Conservation (phyloP, 2,888 invertebrate genomes). For the Macaria notata region DNA sequence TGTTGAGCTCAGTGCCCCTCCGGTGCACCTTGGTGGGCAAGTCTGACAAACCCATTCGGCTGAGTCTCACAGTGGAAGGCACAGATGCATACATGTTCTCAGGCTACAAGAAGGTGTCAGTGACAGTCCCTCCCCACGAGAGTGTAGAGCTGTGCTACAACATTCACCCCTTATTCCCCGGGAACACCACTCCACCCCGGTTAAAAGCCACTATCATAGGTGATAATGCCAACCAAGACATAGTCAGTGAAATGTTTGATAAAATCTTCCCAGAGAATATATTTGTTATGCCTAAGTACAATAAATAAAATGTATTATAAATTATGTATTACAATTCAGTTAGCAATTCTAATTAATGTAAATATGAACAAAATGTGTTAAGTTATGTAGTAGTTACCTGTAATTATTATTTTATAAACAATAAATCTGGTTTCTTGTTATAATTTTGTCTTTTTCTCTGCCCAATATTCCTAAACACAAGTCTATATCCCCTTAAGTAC, state of each 20-base stretch:
- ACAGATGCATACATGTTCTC: constrained; percentile 97
- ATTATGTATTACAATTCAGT: constrained; percentile 42
- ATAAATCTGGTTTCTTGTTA: constrained; percentile 71
- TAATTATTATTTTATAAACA: constrained; percentile 59
- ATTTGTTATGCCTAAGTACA: constrained; percentile 81
- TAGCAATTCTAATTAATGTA: constrained; percentile 59
- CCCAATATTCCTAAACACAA: too few relatives aligned
- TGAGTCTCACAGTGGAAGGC: constrained; percentile 89
- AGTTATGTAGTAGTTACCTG: constrained; percentile 64
- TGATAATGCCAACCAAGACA: constrained; percentile 60
- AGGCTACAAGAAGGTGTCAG: constrained; percentile 92
- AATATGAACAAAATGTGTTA: constrained; percentile 68
- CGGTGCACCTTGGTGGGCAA: constrained; percentile 88
- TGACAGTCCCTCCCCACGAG: constrained; percentile 84
- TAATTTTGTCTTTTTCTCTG: constrained; percentile 36
- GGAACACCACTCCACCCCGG: constrained; percentile 87
- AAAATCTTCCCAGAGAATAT: constrained; percentile 75
- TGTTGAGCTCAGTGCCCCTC: constrained; percentile 87
- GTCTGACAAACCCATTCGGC: constrained; percentile 86
- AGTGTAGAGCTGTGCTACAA: constrained; percentile 87
- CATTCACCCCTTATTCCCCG: constrained; percentile 89
- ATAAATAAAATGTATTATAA: constrained; percentile 65
- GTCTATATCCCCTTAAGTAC: too few relatives aligned
- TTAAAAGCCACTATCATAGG: constrained; percentile 79
- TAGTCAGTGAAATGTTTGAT: constrained; percentile 73